Evolutionary conservation across 2,113 vertebrate genomes (phyloP).

Genomic region (Istiophorus platypterus): DNA sequence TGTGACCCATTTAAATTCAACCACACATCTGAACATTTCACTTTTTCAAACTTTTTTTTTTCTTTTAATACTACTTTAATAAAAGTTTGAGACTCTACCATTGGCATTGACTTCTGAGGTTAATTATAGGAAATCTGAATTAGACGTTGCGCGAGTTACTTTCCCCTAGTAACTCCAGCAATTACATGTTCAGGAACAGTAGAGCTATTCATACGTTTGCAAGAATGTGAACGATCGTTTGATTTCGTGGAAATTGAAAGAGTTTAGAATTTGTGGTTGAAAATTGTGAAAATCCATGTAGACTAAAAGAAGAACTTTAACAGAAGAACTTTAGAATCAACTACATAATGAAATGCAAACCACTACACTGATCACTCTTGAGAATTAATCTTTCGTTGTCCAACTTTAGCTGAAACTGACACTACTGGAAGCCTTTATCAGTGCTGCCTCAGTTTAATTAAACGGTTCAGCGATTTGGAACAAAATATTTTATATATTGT

Average conservation of each 20-base stretch:
- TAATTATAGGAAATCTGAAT: not conserved
- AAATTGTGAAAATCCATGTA: too few species aligned
- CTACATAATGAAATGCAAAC: not conserved
- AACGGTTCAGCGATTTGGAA: not conserved
- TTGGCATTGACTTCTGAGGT: not conserved
- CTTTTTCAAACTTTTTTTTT: not conserved
- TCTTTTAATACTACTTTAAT: not conserved
- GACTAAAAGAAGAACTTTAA: too few species aligned
- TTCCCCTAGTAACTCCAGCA: not conserved
- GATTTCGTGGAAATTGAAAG: too few species aligned
- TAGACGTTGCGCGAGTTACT: not conserved
- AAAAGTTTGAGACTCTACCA: not conserved
- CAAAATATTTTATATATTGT: not conserved
- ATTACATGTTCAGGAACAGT: not conserved
- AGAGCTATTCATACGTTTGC: too few species aligned
- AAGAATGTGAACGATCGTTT: too few species aligned
- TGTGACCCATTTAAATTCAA: not conserved
- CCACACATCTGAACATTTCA: not conserved
- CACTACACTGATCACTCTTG: not conserved
- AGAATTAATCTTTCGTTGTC: not conserved
- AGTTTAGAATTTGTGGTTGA: too few species aligned
- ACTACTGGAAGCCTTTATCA: not conserved
- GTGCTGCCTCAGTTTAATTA: not conserved
- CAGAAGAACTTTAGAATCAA: too few species aligned
- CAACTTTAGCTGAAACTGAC: not conserved